These are phyloP conservation scores for Philereme vetulata DNA, from an alignment of 2,888 invertebrate genomes.

Conservation along the genomic window DNA sequence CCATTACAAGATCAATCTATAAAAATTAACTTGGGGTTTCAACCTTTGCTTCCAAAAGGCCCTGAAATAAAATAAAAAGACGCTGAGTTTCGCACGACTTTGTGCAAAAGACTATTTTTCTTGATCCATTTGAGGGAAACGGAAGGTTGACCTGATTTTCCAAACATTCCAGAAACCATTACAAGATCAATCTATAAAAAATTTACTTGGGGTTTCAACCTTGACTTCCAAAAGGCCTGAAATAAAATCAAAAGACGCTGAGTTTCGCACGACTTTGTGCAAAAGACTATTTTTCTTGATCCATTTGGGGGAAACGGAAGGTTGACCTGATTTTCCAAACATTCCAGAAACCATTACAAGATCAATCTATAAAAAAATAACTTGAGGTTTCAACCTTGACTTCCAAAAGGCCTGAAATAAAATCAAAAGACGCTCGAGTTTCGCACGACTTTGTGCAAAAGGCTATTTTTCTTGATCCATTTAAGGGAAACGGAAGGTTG, in stretches of 20 bases:
- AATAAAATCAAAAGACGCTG: not conserved
- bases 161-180: constrained; percentile 41
- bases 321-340: constrained; percentile 37
- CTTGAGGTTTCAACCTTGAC: constrained; percentile 41
- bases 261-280: not conserved
- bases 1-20: constrained; percentile 32
- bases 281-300: constrained; percentile 36
- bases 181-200: constrained; percentile 23
- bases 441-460: not conserved
- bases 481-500: too few species aligned
- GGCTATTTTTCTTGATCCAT: too few species aligned
- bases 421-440: not conserved
- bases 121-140: constrained; percentile 35
- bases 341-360: constrained; percentile 43
- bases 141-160: constrained; percentile 38
- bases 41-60: constrained; percentile 41
- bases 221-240: constrained; percentile 37
- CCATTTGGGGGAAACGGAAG: constrained; percentile 35
- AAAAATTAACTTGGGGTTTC: constrained; percentile 15
- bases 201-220: constrained; percentile 32
- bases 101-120: constrained; percentile 15
- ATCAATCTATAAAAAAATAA: constrained; percentile 3
- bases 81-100: not conserved
- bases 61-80: not conserved
- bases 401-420: constrained; percentile 14